Conservation (phyloP, 1,140 invertebrate species). For the Sminthurides bifidus region DNA sequence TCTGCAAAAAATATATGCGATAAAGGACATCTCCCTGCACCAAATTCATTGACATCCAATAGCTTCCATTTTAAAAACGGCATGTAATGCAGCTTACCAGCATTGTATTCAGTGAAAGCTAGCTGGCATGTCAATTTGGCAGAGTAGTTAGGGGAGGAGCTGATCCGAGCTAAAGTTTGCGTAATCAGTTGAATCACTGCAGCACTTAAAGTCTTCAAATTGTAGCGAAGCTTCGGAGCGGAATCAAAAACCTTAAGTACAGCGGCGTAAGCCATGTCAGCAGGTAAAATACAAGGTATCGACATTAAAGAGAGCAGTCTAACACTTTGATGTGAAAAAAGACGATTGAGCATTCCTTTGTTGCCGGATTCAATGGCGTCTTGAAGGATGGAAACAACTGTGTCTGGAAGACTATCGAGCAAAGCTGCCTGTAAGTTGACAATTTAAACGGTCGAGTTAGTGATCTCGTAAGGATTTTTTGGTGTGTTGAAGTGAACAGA, state of each 20-base stretch:
- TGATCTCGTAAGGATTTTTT: not conserved
- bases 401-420: slow-evolving; percentile 72
- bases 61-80: too few species aligned
- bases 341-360: slow-evolving; percentile 76
- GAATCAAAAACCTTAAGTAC: slow-evolving; percentile 58
- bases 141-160: slow-evolving; percentile 32
- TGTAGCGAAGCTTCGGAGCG: slow-evolving; percentile 46
- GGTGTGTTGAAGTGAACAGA: slow-evolving; percentile 1
- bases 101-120: slow-evolving; percentile 52
- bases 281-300: slow-evolving; percentile 70
- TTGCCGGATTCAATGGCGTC: slow-evolving; percentile 83
- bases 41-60: not conserved
- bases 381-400: slow-evolving; percentile 73
- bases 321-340: slow-evolving; percentile 69
- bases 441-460: not conserved
- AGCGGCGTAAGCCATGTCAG: slow-evolving; percentile 70
- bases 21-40: not conserved
- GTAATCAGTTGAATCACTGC: slow-evolving; percentile 46
- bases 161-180: slow-evolving; percentile 20
- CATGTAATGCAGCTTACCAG: too few species aligned
- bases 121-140: slow-evolving; percentile 54
- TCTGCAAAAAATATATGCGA: slow-evolving; percentile 34
- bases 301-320: slow-evolving; percentile 63
- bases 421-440: slow-evolving; percentile 55
- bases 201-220: slow-evolving; percentile 42